Base-by-base conservation (phyloP, 1,140 invertebrate genomes). In the Drosophila ercepeae region DNA sequence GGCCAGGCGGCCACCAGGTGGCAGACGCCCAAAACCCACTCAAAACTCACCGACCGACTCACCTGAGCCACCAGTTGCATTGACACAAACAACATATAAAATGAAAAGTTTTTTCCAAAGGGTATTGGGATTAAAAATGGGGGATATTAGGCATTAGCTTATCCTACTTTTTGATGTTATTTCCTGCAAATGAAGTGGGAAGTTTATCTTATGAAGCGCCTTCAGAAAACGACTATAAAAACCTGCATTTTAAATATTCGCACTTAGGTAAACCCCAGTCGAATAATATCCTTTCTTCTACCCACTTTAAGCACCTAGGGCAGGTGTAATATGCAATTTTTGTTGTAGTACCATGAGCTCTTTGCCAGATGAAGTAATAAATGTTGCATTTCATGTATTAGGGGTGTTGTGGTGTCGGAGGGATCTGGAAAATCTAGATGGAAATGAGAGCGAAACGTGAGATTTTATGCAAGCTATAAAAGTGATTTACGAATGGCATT, bases 331-430 rank as follows among this genome's bases (percentile, higher is more conserved):
- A 82, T 75, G 51, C 65, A 34, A 25, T 50, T 61, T 36, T 39
- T 42, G 42, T 42, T 64, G 50, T 44, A 32, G 39, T 9, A 32
- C 29, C 71, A 45, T 6, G 29, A 67, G 63, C 69, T 60, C 57
- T 68, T 57, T 45, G 23, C 59, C 52, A 70, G 64, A 86, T 82
- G 53, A 82, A 86, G 82, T 69, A 88, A 88, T 88, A 86, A 86
- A 86, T 82, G 82, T 88, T 88, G 77, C 82, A 88, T 77, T 77
- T 77, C 67, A 88, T 84, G 74, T 86, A 84, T 86, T 86, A 83
- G 55, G 46, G 42, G 45, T 29, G 50, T 55, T 65, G 50, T 27
- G 51, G 71, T 45, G 36, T 32, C 42, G 13, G 23, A 25, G 44
- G 42, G 29, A 63, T 42, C 16, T 59, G 18, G 29, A 27, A 36